A percentile compares a stretch with the other conserved stretches of the same genome.
Evolutionary conservation across 1,140 invertebrate genomes (phyloP).

Genomic region (Neodiprion virginianus): DNA sequence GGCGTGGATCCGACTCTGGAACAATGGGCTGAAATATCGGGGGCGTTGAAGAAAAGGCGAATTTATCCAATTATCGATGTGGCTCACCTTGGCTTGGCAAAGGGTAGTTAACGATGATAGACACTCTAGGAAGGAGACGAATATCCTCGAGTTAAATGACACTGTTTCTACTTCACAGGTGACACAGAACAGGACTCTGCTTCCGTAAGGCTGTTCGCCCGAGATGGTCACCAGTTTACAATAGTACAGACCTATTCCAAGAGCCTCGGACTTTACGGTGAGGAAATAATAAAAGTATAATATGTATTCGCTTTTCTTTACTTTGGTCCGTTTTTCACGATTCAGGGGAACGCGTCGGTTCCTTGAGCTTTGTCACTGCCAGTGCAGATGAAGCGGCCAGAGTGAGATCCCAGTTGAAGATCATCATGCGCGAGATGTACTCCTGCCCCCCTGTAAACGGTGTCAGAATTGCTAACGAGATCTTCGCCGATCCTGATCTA

Average conservation of each 20-base stretch:
- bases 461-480: constrained; percentile 81
- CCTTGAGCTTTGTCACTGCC: constrained; percentile 78
- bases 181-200: constrained; percentile 85
- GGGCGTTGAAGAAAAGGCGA: constrained; percentile 76
- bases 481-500: constrained; percentile 74
- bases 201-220: constrained; percentile 84
- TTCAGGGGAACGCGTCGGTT: constrained; percentile 86
- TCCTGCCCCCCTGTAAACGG: constrained; percentile 94
- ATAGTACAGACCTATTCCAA: constrained; percentile 94
- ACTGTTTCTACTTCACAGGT: constrained; percentile 62
- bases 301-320: too few species aligned
- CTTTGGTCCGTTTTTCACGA: neutral
- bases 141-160: neutral
- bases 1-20: constrained; percentile 87
- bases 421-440: constrained; percentile 90
- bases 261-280: constrained; percentile 90
- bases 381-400: constrained; percentile 80
- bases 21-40: constrained; percentile 82
- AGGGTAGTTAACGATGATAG: constrained; percentile 49
- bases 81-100: constrained; percentile 95
- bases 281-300: constrained; percentile 36
- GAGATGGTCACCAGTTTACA: constrained; percentile 86
- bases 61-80: constrained; percentile 95
- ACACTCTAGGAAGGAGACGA: neutral
- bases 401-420: constrained; percentile 91